Evolutionary conservation across 2,888 invertebrate species (phyloP).

Genomic region (Chymomyza amoena): DNA sequence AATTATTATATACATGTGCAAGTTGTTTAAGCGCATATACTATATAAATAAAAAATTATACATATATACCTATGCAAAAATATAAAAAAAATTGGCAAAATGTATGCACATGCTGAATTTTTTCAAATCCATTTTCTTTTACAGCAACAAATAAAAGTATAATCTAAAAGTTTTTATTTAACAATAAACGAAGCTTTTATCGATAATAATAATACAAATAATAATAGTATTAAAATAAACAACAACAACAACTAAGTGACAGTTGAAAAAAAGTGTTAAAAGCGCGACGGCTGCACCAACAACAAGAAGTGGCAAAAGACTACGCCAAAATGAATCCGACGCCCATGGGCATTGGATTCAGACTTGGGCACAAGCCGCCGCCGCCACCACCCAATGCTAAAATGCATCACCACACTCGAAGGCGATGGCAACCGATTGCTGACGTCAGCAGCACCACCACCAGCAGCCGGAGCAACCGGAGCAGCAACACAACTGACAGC

Average conservation of each 20-base stretch:
- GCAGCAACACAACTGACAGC: constrained; percentile 2
- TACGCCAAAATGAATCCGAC: constrained; percentile 73
- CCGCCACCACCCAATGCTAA: constrained; percentile 43
- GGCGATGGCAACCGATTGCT: constrained; percentile 29
- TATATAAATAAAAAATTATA: too few relatives aligned
- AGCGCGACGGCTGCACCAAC: not conserved
- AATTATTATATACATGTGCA: not conserved
- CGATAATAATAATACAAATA: not conserved
- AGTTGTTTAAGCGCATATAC: too few relatives aligned
- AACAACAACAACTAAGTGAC: constrained; percentile 8
- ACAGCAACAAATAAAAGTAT: not conserved
- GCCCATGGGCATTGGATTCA: constrained; percentile 77
- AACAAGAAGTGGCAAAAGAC: constrained; percentile 38
- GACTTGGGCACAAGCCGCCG: constrained; percentile 56
- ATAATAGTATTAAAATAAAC: constrained; percentile 1
- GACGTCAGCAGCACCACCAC: constrained; percentile 4
- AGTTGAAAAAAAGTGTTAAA: constrained; percentile 1
- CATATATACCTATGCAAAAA: too few relatives aligned
- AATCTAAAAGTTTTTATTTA: not conserved
- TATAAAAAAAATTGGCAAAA: too few relatives aligned
- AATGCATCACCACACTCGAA: constrained; percentile 51
- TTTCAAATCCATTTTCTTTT: not conserved
- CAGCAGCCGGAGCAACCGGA: constrained; percentile 6
- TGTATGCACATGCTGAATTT: not conserved
- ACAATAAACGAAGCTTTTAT: not conserved